These are phyloP conservation scores for Prunella strophiata DNA, from an alignment of 2,797 vertebrate species.

Conservation along the genomic window DNA sequence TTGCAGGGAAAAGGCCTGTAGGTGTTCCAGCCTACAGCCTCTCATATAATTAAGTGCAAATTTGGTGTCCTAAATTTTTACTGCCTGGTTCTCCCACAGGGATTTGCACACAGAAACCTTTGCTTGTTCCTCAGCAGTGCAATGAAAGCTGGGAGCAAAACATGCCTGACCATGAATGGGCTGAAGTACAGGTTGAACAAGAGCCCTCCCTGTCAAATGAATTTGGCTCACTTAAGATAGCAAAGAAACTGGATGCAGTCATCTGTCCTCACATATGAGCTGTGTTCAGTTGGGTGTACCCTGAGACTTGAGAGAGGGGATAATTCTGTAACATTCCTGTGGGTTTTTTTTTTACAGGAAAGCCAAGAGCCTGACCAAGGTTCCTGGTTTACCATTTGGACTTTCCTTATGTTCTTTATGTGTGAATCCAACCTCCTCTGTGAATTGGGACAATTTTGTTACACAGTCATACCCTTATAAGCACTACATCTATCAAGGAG, in stretches of 20 bases:
- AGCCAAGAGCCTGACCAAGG: not conserved
- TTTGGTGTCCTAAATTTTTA: conserved; percentile 38
- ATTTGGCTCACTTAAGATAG: not conserved
- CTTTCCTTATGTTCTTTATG: not conserved
- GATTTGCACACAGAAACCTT: not conserved
- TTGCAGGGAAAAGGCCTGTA: conserved; percentile 10
- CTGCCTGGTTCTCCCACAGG: not conserved
- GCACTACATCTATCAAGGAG: not conserved
- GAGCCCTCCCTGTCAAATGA: conserved; percentile 10
- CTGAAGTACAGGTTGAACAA: conserved; percentile 43
- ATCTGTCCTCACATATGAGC: not conserved
- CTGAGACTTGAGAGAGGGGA: not conserved
- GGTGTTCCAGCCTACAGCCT: conserved; percentile 40
- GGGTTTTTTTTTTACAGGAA: not conserved
- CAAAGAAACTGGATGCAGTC: not conserved
- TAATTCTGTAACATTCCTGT: not conserved
- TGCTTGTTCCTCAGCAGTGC: not conserved
- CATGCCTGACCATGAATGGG: not conserved
- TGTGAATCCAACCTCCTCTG: not conserved
- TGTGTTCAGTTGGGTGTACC: not conserved
- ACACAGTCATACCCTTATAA: not conserved
- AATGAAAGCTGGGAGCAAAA: conserved; percentile 14
- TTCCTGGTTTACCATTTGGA: not conserved
- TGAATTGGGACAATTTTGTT: not conserved
- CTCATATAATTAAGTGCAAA: conserved; percentile 51